Conservation (phyloP, 2,113 vertebrate genomes). For the Panthera tigris region DNA sequence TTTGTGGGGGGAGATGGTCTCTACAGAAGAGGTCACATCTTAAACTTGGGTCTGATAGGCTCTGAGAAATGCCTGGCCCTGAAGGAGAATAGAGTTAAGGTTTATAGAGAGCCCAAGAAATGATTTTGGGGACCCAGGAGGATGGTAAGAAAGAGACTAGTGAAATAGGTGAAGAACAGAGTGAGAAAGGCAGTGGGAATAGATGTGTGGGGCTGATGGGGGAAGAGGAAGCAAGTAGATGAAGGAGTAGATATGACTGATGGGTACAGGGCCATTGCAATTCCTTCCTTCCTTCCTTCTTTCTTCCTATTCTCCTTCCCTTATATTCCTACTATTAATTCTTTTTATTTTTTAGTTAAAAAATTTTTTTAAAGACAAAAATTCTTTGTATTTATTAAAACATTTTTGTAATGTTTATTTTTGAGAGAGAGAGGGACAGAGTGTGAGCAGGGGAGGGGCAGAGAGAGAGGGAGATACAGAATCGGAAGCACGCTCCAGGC, state of each 20-base stretch:
- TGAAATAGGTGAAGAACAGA: not conserved
- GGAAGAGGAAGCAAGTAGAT: not conserved
- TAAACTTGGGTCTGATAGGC: conserved; percentile 4
- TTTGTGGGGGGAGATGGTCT: not conserved
- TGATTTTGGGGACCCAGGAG: not conserved
- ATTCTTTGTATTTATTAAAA: no score
- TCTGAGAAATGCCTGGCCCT: conserved; percentile 24
- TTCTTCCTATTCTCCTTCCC: not conserved
- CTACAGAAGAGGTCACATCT: not conserved
- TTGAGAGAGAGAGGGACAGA: no score
- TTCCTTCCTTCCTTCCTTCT: no score
- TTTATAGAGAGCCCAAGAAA: not conserved
- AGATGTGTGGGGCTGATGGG: not conserved
- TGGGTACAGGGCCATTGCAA: not conserved
- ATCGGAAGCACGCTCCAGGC: no score
- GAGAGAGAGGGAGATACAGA: no score
- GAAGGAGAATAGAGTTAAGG: conserved; percentile 20
- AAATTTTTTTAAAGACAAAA: not conserved
- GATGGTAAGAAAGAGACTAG: not conserved
- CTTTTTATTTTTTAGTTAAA: not conserved
- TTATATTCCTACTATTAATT: not conserved
- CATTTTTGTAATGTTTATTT: no score
- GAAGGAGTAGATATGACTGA: not conserved
- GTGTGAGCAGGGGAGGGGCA: no score
- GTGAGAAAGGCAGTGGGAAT: not conserved